Conservation (phyloP, 2,888 invertebrate genomes). For the Embidobia sp. region DNA sequence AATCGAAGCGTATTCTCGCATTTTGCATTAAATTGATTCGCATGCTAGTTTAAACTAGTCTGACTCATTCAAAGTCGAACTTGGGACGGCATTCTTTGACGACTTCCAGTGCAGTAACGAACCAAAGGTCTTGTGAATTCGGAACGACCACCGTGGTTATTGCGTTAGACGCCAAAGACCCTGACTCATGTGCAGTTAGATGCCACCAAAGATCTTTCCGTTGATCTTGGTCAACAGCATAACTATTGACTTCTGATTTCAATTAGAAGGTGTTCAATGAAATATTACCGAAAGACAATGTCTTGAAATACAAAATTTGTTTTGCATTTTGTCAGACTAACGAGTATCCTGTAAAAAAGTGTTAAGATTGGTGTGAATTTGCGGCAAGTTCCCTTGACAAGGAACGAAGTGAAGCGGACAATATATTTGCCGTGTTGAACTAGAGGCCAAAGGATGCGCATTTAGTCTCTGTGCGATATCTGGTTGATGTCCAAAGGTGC, state of each 20-base stretch:
- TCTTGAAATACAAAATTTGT: neutral
- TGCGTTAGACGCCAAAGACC: slow-evolving; percentile 74
- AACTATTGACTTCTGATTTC: slow-evolving; percentile 75
- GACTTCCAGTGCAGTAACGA: slow-evolving; percentile 32
- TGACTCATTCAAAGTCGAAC: slow-evolving; percentile 5
- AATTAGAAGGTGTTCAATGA: slow-evolving; percentile 1
- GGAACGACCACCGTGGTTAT: slow-evolving; percentile 75
- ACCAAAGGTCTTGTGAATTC: slow-evolving; percentile 43
- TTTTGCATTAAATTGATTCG: slow-evolving; percentile 31
- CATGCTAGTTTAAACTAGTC: neutral
- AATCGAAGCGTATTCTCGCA: slow-evolving; percentile 22
- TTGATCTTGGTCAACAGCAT: slow-evolving; percentile 80
- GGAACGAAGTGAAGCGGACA: slow-evolving; percentile 70
- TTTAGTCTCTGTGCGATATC: slow-evolving; percentile 75
- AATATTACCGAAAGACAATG: neutral
- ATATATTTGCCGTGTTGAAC: slow-evolving; percentile 74
- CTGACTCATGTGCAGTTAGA: slow-evolving; percentile 68
- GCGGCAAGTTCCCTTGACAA: slow-evolving; percentile 12
- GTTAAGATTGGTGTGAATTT: slow-evolving; percentile 1
- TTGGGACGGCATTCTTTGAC: slow-evolving; percentile 30
- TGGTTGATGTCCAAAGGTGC: slow-evolving; percentile 81
- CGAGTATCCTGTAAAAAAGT: neutral
- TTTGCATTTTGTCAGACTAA: neutral
- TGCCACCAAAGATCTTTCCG: slow-evolving; percentile 72
- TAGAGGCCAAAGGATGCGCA: slow-evolving; percentile 65